Conservation (phyloP, 2,797 vertebrate species). For the Apogon talboti region DNA sequence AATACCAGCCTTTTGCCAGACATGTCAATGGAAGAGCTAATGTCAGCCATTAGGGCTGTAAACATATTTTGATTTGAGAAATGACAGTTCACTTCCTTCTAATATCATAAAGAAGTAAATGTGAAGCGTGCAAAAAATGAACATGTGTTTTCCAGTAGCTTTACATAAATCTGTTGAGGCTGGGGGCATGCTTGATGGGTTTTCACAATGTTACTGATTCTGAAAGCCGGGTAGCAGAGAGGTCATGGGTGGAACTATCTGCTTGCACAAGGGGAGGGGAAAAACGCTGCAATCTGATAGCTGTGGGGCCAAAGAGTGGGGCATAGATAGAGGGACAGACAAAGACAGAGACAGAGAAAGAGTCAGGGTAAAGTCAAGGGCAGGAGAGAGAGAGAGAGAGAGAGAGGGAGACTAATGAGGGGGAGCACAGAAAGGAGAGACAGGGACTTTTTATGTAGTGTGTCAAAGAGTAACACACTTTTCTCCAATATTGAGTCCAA, state of each 20-base stretch:
- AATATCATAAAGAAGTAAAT: background rate
- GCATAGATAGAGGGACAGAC: slow-evolving; percentile 59
- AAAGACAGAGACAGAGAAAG: slow-evolving; percentile 45
- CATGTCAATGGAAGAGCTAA: slow-evolving; percentile 28
- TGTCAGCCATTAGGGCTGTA: background rate
- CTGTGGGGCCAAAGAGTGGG: slow-evolving; percentile 74
- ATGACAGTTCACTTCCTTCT: background rate
- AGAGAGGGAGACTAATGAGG: slow-evolving; percentile 5
- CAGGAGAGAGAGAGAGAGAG: slow-evolving; percentile 11
- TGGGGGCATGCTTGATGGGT: slow-evolving; percentile 38
- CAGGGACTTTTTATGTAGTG: slow-evolving; percentile 1
- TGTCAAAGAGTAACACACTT: slow-evolving; percentile 9
- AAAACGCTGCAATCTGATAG: slow-evolving; percentile 77
- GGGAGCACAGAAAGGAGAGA: background rate
- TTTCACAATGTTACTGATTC: slow-evolving; percentile 50
- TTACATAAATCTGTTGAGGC: slow-evolving; percentile 28
- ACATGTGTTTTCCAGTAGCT: slow-evolving; percentile 23
- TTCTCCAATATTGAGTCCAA: background rate
- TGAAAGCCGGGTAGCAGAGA: slow-evolving; percentile 58
- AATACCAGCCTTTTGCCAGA: slow-evolving; percentile 17
- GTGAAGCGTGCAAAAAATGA: background rate
- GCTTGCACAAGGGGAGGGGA: slow-evolving; percentile 69
- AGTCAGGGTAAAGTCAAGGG: slow-evolving; percentile 51
- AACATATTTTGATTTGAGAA: background rate
- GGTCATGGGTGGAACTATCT: slow-evolving; percentile 73